phyloP scores from a whole-genome alignment of 2,797 vertebrate genomes.

The Masticophis lateralis region DNA sequence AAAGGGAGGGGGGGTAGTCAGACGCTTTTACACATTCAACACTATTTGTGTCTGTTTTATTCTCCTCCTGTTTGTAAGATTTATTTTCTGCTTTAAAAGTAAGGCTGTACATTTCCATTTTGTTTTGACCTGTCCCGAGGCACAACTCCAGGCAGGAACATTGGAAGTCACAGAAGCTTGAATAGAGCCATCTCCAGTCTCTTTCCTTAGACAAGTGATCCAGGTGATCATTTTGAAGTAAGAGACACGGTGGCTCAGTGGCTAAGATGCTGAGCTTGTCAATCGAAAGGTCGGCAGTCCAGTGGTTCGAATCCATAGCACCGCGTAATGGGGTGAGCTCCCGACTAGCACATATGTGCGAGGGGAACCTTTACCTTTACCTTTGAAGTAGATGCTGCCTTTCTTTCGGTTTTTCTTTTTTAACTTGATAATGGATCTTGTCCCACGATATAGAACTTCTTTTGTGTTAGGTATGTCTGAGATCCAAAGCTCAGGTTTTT shows the following conservation, averaged over 20 bases:
- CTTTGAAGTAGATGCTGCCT: background rate
- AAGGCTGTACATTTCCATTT: background rate
- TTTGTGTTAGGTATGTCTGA: background rate
- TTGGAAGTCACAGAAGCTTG: background rate
- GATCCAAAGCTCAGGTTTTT: background rate
- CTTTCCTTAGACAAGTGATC: background rate
- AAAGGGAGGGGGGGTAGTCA: accelerated
- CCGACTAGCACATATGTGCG: no score
- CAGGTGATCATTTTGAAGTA: background rate
- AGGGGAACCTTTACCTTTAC: no score
- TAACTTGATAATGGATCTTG: background rate
- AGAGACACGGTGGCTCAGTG: no score
- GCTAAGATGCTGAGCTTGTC: no score
- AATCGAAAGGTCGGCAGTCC: no score
- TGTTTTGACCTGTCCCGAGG: background rate
- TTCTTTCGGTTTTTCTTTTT: background rate
- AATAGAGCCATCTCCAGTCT: background rate
- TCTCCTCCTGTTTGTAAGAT: background rate
- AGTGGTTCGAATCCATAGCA: no score
- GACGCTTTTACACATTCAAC: background rate
- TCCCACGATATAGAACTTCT: background rate
- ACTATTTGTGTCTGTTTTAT: background rate
- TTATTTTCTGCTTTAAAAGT: background rate
- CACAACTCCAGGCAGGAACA: background rate
- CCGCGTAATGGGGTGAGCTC: no score